Conservation (phyloP, 2,888 invertebrate genomes). For the Heliconius cydno region DNA sequence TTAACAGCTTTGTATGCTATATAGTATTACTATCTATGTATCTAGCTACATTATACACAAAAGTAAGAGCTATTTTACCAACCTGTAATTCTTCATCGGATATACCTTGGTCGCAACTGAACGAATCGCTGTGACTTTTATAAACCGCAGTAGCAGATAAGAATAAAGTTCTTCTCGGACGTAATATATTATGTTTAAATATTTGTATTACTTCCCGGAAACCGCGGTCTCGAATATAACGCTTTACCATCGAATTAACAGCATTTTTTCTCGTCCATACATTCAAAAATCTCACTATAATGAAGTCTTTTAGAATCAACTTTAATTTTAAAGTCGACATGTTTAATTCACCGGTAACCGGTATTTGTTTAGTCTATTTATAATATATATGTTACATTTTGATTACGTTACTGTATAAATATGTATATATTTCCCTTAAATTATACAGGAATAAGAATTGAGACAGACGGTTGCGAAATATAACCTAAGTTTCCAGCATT, state of each 20-base stretch:
- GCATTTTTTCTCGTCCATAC: constrained; percentile 67
- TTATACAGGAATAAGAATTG: constrained; percentile 19
- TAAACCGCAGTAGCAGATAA: constrained; percentile 73
- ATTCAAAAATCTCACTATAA: constrained; percentile 65
- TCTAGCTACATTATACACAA: background rate
- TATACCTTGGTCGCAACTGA: constrained; percentile 62
- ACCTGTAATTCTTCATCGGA: constrained; percentile 74
- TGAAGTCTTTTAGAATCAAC: constrained; percentile 66
- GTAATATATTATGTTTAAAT: constrained; percentile 67
- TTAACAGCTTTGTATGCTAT: too few relatives aligned
- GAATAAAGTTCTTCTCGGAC: constrained; percentile 66
- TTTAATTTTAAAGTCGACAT: constrained; percentile 63
- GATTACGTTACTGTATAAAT: background rate
- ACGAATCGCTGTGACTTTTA: constrained; percentile 58
- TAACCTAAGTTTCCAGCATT: constrained; percentile 37
- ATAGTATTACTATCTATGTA: too few relatives aligned
- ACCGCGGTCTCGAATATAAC: constrained; percentile 66
- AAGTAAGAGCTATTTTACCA: background rate
- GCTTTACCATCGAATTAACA: constrained; percentile 65
- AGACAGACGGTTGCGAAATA: constrained; percentile 44
- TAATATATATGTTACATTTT: constrained; percentile 21
- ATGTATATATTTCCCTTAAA: constrained; percentile 20
- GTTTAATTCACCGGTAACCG: constrained; percentile 34
- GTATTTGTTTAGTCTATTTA: constrained; percentile 9
- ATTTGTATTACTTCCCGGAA: constrained; percentile 71